phyloP scores from a whole-genome alignment of 2,113 vertebrate species.

The Delphinapterus leucas region DNA sequence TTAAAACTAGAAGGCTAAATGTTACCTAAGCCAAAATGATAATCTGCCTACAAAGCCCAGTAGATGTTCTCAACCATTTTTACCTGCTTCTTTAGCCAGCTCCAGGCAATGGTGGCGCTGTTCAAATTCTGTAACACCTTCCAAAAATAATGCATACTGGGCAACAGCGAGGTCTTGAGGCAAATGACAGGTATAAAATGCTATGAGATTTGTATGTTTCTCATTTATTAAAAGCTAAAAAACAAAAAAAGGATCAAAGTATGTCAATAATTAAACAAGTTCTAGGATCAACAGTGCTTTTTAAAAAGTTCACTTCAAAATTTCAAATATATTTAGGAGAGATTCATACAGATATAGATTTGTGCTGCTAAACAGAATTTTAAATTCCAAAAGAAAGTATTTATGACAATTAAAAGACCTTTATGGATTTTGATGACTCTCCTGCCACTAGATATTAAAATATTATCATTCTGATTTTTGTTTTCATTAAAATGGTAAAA shows the following conservation, averaged over 20 bases:
- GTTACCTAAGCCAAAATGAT: background rate
- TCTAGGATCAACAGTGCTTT: slow-evolving; percentile 8
- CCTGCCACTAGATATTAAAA: background rate
- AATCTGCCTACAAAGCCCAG: background rate
- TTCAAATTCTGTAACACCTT: slow-evolving; percentile 91
- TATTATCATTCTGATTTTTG: background rate
- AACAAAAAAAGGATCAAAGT: background rate
- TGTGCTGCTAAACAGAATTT: background rate
- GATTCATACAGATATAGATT: background rate
- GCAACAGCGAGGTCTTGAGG: slow-evolving; percentile 87
- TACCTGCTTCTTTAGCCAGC: slow-evolving; percentile 93
- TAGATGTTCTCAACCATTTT: slow-evolving; percentile 32
- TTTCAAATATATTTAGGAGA: slow-evolving; percentile 28
- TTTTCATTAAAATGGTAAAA: slow-evolving; percentile 38
- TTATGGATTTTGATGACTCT: background rate
- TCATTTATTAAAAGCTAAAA: slow-evolving; percentile 88
- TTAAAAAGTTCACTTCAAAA: slow-evolving; percentile 16
- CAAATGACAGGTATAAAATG: slow-evolving; percentile 94
- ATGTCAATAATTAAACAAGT: background rate
- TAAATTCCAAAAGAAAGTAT: background rate
- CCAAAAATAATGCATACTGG: slow-evolving; percentile 93
- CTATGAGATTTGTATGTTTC: slow-evolving; percentile 91
- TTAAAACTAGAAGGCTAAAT: slow-evolving; percentile 14
- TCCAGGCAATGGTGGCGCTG: slow-evolving; percentile 91
- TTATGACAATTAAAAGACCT: slow-evolving; percentile 11